Evolutionary conservation across 2,888 invertebrate genomes (phyloP).

Genomic region (Allacma fusca): DNA sequence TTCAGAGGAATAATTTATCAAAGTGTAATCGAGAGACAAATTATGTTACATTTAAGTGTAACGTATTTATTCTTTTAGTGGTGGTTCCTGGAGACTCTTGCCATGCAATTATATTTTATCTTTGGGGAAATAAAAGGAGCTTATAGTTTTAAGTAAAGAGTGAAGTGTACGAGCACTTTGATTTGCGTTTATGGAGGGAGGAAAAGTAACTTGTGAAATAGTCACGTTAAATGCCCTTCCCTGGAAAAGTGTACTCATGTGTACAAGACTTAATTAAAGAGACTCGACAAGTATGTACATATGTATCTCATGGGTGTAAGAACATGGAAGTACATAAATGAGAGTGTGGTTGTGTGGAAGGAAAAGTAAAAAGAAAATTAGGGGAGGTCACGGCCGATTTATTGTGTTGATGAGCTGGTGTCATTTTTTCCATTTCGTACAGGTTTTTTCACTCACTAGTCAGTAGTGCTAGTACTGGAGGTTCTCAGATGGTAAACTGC

Average conservation of each 20-base stretch:
- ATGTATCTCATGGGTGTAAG: no score
- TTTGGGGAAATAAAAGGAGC: no score
- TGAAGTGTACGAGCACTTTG: background rate
- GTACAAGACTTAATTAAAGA: background rate
- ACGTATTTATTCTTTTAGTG: no score
- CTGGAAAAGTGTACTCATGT: conserved; percentile 16
- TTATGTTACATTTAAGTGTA: background rate
- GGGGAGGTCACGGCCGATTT: conserved; percentile 49
- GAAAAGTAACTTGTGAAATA: background rate
- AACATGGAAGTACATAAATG: no score
- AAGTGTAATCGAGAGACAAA: background rate
- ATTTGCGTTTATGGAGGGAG: background rate
- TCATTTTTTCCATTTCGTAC: conserved; percentile 32
- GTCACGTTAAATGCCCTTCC: background rate
- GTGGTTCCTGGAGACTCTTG: no score
- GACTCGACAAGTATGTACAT: no score
- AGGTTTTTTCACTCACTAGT: background rate
- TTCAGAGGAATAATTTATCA: no score
- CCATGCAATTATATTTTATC: no score
- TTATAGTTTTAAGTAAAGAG: no score
- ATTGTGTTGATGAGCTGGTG: conserved; percentile 47
- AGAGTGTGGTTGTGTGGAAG: no score
- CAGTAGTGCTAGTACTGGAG: no score
- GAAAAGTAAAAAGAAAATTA: conserved; percentile 31
- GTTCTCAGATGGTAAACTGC: background rate